A percentile compares a stretch with the other conserved stretches of the same genome.
phyloP scores from a whole-genome alignment of 2,113 vertebrate species.

The Acrocephalus kingi region DNA sequence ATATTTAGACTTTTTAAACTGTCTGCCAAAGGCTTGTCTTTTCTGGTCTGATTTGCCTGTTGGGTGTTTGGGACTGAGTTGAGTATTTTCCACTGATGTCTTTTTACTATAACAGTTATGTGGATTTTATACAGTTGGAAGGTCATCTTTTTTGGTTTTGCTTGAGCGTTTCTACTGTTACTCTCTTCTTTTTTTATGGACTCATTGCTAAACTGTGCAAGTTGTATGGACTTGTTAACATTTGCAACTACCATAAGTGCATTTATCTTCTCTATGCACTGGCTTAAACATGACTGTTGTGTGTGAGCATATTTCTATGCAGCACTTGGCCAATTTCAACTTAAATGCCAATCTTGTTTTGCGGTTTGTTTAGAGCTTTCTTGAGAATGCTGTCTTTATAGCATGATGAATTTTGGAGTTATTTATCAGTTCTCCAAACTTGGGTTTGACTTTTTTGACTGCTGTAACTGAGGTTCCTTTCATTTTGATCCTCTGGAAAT shows the following conservation, averaged over 20 bases:
- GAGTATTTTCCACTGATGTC: conserved; percentile 70
- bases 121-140: conserved; percentile 72
- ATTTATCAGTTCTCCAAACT: conserved; percentile 45
- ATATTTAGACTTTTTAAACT: conserved; percentile 70
- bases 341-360: conserved; percentile 71
- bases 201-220: conserved; percentile 73
- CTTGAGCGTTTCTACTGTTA: conserved; percentile 61
- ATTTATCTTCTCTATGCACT: conserved; percentile 99
- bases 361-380: conserved; percentile 68
- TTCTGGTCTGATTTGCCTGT: conserved; percentile 73
- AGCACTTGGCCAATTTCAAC: conserved; percentile 79
- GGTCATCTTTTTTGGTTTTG: conserved; percentile 46
- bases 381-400: conserved; percentile 62
- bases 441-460: conserved; percentile 31
- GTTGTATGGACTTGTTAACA: conserved; percentile 85
- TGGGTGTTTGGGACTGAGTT: conserved; percentile 65
- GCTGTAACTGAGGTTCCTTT: conserved; percentile 59
- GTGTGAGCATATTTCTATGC: conserved; percentile 92
- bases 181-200: conserved; percentile 58
- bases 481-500: conserved; percentile 58
- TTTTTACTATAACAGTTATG: conserved; percentile 66
- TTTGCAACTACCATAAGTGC: conserved; percentile 98
- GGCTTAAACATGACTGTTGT: conserved; percentile 95
- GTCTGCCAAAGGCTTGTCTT: conserved; percentile 78
- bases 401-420: conserved; percentile 71